Percentiles rank a stretch among this genome's conserved stretches.
Conservation (phyloP, 1,140 invertebrate species). For the Geopemphigus sp. region DNA sequence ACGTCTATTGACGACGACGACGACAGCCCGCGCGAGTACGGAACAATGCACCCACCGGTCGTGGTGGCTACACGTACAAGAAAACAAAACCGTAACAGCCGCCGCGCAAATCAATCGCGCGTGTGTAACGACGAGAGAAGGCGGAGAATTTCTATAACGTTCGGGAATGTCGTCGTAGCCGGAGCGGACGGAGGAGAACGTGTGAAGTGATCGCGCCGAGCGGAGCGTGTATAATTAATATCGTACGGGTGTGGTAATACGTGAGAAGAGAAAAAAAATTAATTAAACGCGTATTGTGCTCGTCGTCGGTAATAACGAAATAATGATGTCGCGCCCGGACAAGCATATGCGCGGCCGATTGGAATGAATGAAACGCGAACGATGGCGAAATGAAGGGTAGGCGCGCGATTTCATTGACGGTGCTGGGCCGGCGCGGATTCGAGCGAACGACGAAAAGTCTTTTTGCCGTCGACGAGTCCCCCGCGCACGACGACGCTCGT, state of each 20-base stretch:
- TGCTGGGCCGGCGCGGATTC: too few species aligned
- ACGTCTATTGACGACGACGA: too few species aligned
- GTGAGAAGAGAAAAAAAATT: conserved; percentile 28
- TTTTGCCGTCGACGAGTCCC: neutral
- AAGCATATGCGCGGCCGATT: neutral
- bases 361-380: conserved; percentile 16
- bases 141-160: too few species aligned
- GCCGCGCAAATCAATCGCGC: too few species aligned
- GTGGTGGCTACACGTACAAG: too few species aligned
- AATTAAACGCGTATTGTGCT: conserved; percentile 25
- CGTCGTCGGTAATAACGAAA: conserved; percentile 3
- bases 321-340: neutral
- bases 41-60: too few species aligned
- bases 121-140: too few species aligned
- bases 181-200: neutral
- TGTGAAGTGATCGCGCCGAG: conserved; percentile 25
- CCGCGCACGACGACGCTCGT: neutral
- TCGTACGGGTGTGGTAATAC: neutral
- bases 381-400: neutral
- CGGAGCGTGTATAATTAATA: conserved; percentile 33
- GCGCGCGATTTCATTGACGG: conserved; percentile 16
- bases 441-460: neutral
- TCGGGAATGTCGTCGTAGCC: too few species aligned
- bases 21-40: too few species aligned
- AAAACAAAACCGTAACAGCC: too few species aligned